Evolutionary conservation across 2,888 invertebrate genomes (phyloP).

Genomic region (Mantis religiosa): DNA sequence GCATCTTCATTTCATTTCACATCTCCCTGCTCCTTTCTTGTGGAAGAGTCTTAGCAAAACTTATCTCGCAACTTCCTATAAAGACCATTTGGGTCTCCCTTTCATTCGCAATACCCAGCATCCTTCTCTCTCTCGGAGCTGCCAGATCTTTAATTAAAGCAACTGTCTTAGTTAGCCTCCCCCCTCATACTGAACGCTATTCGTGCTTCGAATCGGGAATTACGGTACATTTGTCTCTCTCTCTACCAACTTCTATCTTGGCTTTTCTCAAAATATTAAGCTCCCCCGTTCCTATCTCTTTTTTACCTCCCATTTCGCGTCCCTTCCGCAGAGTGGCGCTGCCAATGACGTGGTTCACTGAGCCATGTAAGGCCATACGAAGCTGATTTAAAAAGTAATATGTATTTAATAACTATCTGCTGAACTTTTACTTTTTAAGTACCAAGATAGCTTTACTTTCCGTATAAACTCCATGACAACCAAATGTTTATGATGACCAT

Average conservation of each 20-base stretch:
- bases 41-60: constrained; percentile 11
- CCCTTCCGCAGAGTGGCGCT: background rate
- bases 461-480: too few relatives aligned
- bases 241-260: constrained; percentile 1
- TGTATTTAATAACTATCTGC: too few relatives aligned
- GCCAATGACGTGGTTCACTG: too few relatives aligned
- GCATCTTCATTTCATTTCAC: constrained; percentile 12
- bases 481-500: too few relatives aligned
- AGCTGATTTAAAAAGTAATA: too few relatives aligned
- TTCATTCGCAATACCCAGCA: constrained; percentile 12
- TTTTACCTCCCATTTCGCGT: constrained; percentile 6
- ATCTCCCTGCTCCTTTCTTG: background rate
- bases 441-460: too few relatives aligned
- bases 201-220: constrained; percentile 29
- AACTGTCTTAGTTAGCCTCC: constrained; percentile 29
- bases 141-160: constrained; percentile 30
- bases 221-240: constrained; percentile 17
- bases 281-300: background rate
- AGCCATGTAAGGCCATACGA: too few relatives aligned
- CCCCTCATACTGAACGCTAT: constrained; percentile 14
- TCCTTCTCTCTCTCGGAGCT: background rate
- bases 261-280: constrained; percentile 16
- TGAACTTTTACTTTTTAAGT: too few relatives aligned
- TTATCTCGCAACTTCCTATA: constrained; percentile 17
- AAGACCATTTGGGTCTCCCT: constrained; percentile 10